Conservation (phyloP, 2,888 invertebrate species). For the Empis livida region DNA sequence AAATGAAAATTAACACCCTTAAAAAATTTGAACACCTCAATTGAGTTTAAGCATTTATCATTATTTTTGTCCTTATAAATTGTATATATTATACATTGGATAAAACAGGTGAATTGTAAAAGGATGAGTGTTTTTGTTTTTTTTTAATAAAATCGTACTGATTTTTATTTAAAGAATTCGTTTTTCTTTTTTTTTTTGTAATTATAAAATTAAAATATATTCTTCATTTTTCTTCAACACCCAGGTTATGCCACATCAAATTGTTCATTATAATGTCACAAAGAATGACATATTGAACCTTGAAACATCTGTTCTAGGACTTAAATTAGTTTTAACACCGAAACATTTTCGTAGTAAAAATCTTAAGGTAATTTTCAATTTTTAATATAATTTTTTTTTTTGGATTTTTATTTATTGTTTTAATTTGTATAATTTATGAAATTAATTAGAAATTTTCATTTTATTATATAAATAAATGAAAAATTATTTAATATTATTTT, state of each 20-base stretch:
- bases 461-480: no score
- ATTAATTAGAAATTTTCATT: background rate
- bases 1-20: no score
- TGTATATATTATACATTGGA: no score
- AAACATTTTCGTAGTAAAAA: slow-evolving; percentile 13
- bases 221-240: no score
- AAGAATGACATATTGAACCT: slow-evolving; percentile 7
- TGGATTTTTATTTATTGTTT: background rate
- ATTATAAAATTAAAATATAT: no score
- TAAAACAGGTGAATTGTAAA: no score
- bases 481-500: no score
- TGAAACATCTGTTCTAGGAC: slow-evolving; percentile 8
- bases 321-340: slow-evolving; percentile 13
- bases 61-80: no score
- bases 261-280: slow-evolving; percentile 4
- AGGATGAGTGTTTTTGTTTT: no score
- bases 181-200: background rate
- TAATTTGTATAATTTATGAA: background rate
- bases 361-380: slow-evolving; percentile 8
- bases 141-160: no score
- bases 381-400: background rate
- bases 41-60: no score
- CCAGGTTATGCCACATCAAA: slow-evolving; percentile 10
- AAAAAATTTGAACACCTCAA: background rate
- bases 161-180: no score